Base-by-base conservation (phyloP, 2,888 invertebrate genomes). In the Chaitophorus viminalis region DNA sequence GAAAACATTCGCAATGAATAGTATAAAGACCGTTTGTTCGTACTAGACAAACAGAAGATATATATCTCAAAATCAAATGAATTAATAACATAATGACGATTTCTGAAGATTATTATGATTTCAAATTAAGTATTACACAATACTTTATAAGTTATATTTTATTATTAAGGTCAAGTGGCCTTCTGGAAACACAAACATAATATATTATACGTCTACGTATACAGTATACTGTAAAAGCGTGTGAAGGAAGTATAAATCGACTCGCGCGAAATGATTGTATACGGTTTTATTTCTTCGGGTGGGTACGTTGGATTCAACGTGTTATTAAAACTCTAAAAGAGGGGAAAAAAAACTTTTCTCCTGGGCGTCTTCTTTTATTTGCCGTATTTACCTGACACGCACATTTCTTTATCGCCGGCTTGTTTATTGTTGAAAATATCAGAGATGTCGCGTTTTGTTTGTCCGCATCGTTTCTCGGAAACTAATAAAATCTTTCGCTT, bases 401-500 rank as follows among this genome's bases (percentile, higher is more conserved):
- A 60, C 83, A 29, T 83, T 60, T 83, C n/a, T 83, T 74, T 74
- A 74, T 83, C 29, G 11, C 29, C 36, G 36, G 54, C 74, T 21
- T 21, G 18, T 74, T 60, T 74, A 74, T 83, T 60, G 82, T 54
- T 29, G 54, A 36, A 36, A 54, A 74, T 60, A 72, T 54, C 52
- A 82, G 70, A 54, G 54, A 82, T 54, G 74, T 74, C 72, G 74
- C 72, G 74, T 74, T 74, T 36, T 54, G 74, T 82, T 11, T 36
- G 82, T 82, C 72, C 74, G 36, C 54, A 46, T 33, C 68, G 11
- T 54, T 82, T 82, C 72, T 72, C 82, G 33, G 82, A 82, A 82
- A 74, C 82, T 82, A 82, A 82, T 72, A 54, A 82, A 82, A 82
- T 72, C 82, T 33, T 36, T 72, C 31, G 70, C 70, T 70, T 46